Base-by-base conservation (phyloP, 1,140 invertebrate species). In the Cyrtorhinus lividipennis region DNA sequence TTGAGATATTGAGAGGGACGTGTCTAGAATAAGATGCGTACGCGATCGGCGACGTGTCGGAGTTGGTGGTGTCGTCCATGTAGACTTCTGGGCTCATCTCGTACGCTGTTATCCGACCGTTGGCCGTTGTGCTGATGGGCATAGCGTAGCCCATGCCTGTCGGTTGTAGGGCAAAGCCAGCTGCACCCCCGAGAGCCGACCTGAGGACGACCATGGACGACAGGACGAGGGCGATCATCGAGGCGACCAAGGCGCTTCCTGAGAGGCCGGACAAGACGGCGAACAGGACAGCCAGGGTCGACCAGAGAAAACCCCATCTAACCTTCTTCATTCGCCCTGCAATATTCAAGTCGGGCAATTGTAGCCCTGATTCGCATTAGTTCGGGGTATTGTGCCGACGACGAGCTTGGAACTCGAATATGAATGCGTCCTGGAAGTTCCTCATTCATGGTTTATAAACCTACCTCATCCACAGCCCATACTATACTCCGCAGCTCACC, bases 211-310 rank as follows among this genome's bases (percentile, higher is more conserved):
- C 79, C 27, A 88, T 82, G 1, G 83, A 84, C 0, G 87, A 86
- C 0, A 90, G 72, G 69, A 88, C 81, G 1, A 90, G 73, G 0
- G 87, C 85, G 79, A 90, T 83, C 56, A 90, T 69, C 12, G 83
- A 85, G 0, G 86, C 87, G 84, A 90, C 87, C 15, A 90, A 69
- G 1, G 87, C 87, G 72, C 90, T 90, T 20, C 87, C 87, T 2
- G 87, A 86, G 1, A 89, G 73, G 56, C 86, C 74, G 0, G 87
- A 86, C 3, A 90, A 70, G 0, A 80, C 85, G 10, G 84, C 86
- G 56, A 90, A 76, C 2, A 81, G 87, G 10, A 89, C 68, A 0
- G 86, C 84, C 67, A 86, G 83, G 0, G 89, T 71, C 1, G 85
- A 88, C 1, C 76, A 78, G 12, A 63, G n/a, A 25, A 77, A 77